Percentiles rank a stretch among this genome's conserved stretches.
phyloP scores from a whole-genome alignment of 2,888 invertebrate genomes.

The Sphaerophoria taeniata region DNA sequence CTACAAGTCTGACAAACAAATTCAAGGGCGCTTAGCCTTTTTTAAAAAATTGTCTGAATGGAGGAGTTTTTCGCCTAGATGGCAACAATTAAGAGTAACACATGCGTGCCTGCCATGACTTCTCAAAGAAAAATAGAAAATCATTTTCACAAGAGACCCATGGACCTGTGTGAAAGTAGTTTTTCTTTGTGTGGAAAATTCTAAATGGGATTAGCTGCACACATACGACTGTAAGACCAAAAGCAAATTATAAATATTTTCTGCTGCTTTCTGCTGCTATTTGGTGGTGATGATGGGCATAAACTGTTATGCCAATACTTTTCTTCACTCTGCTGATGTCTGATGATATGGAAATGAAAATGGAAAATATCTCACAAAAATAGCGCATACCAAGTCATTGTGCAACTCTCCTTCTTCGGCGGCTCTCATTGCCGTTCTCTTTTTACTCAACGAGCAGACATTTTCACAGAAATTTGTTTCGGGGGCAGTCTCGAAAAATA shows the following conservation, averaged over 20 bases:
- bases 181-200: neutral
- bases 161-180: neutral
- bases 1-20: too few relatives aligned
- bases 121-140: neutral
- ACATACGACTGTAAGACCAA: neutral
- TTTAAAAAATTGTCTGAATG: neutral
- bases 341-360: neutral
- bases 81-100: neutral
- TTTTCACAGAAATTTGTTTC: neutral
- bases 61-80: too few relatives aligned
- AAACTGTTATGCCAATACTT: neutral
- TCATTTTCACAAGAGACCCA: neutral
- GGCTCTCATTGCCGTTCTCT: neutral
- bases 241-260: neutral
- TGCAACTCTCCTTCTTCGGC: neutral
- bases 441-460: neutral
- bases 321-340: neutral
- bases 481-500: slow-evolving; percentile 51
- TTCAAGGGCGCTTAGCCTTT: neutral
- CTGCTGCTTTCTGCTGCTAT: neutral
- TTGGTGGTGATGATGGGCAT: neutral
- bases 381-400: slow-evolving; percentile 3
- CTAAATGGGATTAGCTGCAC: neutral
- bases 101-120: neutral
- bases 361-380: slow-evolving; percentile 8